Percentiles rank a stretch among this genome's conserved stretches.
Conservation (phyloP, 2,888 invertebrate genomes). For the Tinea semifulvella region DNA sequence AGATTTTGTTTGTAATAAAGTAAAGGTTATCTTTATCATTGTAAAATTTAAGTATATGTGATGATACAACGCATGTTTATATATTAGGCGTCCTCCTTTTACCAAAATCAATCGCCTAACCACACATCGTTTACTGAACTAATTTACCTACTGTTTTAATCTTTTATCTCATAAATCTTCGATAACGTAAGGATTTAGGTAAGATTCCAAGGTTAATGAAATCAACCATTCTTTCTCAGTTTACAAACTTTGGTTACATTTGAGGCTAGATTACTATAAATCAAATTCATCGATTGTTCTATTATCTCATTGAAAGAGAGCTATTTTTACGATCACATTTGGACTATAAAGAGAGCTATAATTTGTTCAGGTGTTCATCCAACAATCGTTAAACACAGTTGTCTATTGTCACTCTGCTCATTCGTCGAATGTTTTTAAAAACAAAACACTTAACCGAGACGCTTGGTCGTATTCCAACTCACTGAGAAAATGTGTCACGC, state of each 20-base stretch:
- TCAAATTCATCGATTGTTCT: too few relatives aligned
- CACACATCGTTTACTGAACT: conserved; percentile 5
- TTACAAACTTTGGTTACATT: conserved; percentile 3
- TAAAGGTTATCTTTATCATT: background rate
- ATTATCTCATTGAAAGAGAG: background rate
- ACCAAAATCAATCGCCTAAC: conserved; percentile 2
- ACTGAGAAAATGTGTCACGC: conserved; percentile 4
- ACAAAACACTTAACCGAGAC: conserved; percentile 5
- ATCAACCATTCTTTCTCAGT: conserved; percentile 2
- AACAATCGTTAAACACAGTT: conserved; percentile 12
- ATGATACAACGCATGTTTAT: background rate
- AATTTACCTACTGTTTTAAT: conserved; percentile 6
- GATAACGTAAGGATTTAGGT: conserved; percentile 12
- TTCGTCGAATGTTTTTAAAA: conserved; percentile 12
- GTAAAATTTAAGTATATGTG: background rate
- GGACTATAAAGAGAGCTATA: too few relatives aligned
- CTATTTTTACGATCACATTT: background rate
- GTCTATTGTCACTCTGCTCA: conserved; percentile 12
- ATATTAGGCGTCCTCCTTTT: too few relatives aligned
- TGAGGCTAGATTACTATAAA: background rate
- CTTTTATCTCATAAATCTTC: conserved; percentile 13
- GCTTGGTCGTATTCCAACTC: conserved; percentile 13
- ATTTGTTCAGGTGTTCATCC: conserved; percentile 11
- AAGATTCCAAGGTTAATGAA: background rate
- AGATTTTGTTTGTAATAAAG: too few relatives aligned